Evolutionary conservation across 2,113 vertebrate species (phyloP).

Genomic region (Apodemus speciosus): DNA sequence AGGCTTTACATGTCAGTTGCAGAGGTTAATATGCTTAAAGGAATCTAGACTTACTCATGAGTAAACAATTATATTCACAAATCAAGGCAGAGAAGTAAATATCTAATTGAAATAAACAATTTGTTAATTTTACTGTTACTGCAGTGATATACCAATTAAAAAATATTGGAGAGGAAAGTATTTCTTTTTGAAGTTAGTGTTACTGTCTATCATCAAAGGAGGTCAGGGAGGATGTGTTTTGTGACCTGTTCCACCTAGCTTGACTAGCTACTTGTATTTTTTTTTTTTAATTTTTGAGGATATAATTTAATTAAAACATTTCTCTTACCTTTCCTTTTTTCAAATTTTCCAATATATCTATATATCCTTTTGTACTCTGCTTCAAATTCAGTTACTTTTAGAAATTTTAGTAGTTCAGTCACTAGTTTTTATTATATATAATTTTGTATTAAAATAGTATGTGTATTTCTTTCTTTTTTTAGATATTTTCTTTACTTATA

Average conservation of each 20-base stretch:
- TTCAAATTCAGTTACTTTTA: neutral
- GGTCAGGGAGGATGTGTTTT: neutral
- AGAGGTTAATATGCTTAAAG: neutral
- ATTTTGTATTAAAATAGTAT: neutral
- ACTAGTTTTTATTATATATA: neutral
- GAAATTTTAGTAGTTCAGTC: too few relatives aligned
- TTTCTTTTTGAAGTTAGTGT: neutral
- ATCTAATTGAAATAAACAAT: neutral
- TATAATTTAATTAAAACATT: neutral
- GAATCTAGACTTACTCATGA: neutral
- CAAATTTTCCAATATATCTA: neutral
- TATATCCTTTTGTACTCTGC: neutral
- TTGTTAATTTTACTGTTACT: neutral
- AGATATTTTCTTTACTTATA: too few relatives aligned
- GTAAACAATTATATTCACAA: neutral
- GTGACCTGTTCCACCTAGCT: neutral
- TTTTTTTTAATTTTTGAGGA: neutral
- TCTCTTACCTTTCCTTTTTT: neutral
- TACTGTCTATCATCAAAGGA: neutral
- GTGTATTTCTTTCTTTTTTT: neutral
- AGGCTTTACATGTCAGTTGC: neutral
- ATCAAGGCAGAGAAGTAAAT: neutral
- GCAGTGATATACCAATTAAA: neutral
- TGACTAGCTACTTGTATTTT: neutral
- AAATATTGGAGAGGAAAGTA: neutral